Base-by-base conservation (phyloP, 1,140 invertebrate genomes). In the Saccostrea echinata region DNA sequence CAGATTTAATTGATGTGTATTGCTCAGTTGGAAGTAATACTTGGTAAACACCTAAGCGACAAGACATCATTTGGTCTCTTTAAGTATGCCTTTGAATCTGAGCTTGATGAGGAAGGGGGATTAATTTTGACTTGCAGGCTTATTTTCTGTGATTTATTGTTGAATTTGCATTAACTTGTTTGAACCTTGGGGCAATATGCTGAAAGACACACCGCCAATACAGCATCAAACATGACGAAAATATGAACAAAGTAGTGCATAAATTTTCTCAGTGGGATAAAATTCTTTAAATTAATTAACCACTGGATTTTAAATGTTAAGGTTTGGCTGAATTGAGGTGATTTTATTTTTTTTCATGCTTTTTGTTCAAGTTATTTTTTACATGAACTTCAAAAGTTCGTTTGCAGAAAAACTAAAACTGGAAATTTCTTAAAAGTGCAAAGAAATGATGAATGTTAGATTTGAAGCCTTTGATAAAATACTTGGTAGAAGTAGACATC, bases 201-300 rank as follows among this genome's bases (percentile, higher is more conserved):
- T 33, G 4, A 76, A 16, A 27, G 16, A 76, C 30, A 16, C 16
- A 33, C 27, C 33, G 27, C 68, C 68, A 2, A 33, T 3, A 61
- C 27, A 16, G 68, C 30, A 33, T 27, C 68, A 18, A 76, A 76
- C 30, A 30, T 11, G 27, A 76, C 27, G 68, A 16, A 76, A 76
- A 76, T 76, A 76, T 76, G 68, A 76, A 30, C 16, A 76, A 76
- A 12, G 68, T 76, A 76, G 30, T 76, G 68, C 68, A 33, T 76
- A 27, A 76, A 30, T 76, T 76, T 76, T 30, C 30, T 27, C 68
- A 76, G 68, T 76, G 68, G 68, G 24, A 76, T 76, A 76, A 76
- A 27, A 30, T 76, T 16, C 68, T 76, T 27, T 27, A 76, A 76
- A 35, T 76, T 30, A 76, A 76, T 76, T 76, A 76, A 16, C 27